Evolutionary conservation across 2,888 invertebrate genomes (phyloP), one percentile per base, ranked within the genome.

Genomic region (Pristionchus maxplancki): DNA sequence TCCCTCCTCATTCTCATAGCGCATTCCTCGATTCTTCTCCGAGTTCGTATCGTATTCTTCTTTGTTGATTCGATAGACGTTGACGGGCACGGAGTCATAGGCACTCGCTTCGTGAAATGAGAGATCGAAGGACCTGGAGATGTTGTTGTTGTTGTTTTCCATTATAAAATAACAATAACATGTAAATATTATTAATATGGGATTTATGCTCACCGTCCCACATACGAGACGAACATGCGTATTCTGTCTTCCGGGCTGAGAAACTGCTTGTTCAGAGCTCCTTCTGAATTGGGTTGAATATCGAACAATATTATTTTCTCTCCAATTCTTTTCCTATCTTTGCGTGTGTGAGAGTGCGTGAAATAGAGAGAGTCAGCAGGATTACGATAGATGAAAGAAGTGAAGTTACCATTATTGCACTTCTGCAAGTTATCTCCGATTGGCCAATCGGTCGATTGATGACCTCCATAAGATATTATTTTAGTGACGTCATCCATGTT

Each of bases 1-100:
- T 28, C 50, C 50, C 17, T 82, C 82, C 15, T 20, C 34, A 82
- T 82, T 82, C 82, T 82, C 82, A 15, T 82, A 82, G 3, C 82
- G 48, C 53, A 82, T 50, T 48, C 82, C 53, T 2, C 50, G 4
- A 50, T 82, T 82, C 48, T 50, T 48, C 50, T 82, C 82, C 20
- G 40, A 15, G 44, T 82, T 82, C 50, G 82, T 82, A 50, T 82
- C 31, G 53, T 17, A 82, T 5, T 17, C 82, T n/a, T 82, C 82
- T 31, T 17, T 17, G 8, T 50, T 24, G 17, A 82, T 9, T 50
- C 50, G 48, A 82, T 82, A 82, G 20, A 82, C 50, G 31, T 28
- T 31, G 8, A 28, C 20, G 31, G 82, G 82, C 3, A 82, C 53
- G 17, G 20, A 37, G 28, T 82, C 53, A 20, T 28, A 48, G 17